Conservation (phyloP, 2,113 vertebrate genomes). For the Cisticola juncidis region DNA sequence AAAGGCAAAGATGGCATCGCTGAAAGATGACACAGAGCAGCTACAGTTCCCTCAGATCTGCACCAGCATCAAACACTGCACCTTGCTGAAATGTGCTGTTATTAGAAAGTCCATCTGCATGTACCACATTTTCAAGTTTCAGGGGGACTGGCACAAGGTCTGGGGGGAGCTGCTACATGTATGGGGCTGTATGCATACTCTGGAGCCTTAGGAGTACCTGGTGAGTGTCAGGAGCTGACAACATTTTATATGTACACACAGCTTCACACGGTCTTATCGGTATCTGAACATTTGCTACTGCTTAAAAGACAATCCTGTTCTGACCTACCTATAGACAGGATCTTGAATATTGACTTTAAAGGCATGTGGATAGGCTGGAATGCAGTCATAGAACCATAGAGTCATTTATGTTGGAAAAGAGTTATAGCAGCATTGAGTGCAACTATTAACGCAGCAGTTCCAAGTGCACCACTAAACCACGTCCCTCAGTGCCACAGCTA, state of each 20-base stretch:
- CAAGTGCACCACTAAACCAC: neutral
- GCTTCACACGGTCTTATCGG: neutral
- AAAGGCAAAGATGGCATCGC: neutral
- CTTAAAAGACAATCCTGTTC: neutral
- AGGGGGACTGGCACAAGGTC: neutral
- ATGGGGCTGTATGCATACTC: neutral
- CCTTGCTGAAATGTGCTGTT: neutral
- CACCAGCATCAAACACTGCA: neutral
- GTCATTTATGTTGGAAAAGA: neutral
- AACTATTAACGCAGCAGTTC: neutral
- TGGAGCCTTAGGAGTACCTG: neutral
- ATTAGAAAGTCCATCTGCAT: neutral
- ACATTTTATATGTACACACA: neutral
- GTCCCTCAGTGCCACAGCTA: neutral
- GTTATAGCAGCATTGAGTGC: neutral
- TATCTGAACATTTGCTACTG: neutral
- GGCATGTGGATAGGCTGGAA: neutral
- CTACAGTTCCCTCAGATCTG: neutral
- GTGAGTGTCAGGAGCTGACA: neutral
- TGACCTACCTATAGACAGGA: neutral
- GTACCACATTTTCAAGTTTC: neutral
- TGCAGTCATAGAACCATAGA: neutral
- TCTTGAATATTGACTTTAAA: neutral
- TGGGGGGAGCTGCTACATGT: neutral
- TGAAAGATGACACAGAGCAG: neutral